These are phyloP conservation scores for Drosophila ficusphila DNA, from an alignment of 1,140 invertebrate species.

Conservation along the genomic window DNA sequence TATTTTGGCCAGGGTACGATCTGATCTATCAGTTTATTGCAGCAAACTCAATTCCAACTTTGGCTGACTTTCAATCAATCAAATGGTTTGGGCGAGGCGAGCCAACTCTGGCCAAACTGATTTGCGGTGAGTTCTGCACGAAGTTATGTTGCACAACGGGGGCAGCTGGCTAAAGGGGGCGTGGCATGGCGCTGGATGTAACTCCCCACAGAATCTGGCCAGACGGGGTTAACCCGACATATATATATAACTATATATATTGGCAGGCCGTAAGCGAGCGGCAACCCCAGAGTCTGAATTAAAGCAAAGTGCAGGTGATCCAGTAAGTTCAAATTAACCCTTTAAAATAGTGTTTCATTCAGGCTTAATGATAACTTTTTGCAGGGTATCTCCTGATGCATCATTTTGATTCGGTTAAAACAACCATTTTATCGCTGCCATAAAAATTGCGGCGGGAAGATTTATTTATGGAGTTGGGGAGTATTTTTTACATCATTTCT, in stretches of 20 bases:
- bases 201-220: constrained; percentile 25
- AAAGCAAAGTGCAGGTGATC: background rate
- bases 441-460: constrained; percentile 32
- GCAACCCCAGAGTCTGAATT: constrained; percentile 1
- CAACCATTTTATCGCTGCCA: constrained; percentile 20
- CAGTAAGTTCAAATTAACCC: constrained; percentile 4
- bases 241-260: too few species aligned
- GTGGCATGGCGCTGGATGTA: background rate
- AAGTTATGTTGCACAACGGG: constrained; percentile 23
- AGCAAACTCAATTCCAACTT: constrained; percentile 56
- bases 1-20: constrained; percentile 22
- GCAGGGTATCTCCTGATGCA: constrained; percentile 1
- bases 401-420: background rate
- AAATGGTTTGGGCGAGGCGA: constrained; percentile 25
- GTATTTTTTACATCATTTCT: constrained; percentile 28
- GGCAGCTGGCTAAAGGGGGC: too few species aligned
- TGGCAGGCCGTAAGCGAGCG: background rate
- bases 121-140: constrained; percentile 55
- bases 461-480: constrained; percentile 1
- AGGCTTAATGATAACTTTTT: background rate
- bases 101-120: constrained; percentile 50
- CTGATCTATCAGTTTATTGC: constrained; percentile 31
- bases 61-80: constrained; percentile 65
- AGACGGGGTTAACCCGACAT: constrained; percentile 37
- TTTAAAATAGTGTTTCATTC: too few species aligned